phyloP scores from a whole-genome alignment of 2,113 vertebrate species.

The Cyanoderma ruficeps region DNA sequence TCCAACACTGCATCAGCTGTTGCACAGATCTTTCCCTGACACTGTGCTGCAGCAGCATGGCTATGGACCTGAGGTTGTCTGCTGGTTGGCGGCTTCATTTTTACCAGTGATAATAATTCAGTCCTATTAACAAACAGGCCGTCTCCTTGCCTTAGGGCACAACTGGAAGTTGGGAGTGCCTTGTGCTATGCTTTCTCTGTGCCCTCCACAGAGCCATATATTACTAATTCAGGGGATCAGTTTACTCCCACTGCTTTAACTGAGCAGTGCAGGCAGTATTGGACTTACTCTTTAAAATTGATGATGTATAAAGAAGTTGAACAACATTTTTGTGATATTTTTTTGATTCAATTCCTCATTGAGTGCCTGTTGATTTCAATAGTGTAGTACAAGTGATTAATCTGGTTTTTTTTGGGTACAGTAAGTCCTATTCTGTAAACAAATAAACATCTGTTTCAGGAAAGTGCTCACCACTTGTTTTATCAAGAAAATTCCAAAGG shows the following conservation, averaged over 20 bases:
- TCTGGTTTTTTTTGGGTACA: not conserved
- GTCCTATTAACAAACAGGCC: not conserved
- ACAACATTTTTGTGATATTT: not conserved
- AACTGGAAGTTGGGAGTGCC: not conserved
- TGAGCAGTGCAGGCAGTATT: not conserved
- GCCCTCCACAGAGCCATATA: not conserved
- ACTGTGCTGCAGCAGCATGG: not conserved
- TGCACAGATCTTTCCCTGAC: not conserved
- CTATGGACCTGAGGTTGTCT: not conserved
- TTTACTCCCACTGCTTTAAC: not conserved
- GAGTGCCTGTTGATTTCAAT: not conserved
- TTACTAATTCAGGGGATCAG: not conserved
- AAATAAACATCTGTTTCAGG: not conserved
- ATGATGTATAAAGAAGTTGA: not conserved
- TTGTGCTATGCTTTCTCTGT: not conserved
- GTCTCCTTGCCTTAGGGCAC: not conserved
- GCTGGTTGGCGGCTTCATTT: not conserved
- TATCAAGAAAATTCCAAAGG: not conserved
- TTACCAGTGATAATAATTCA: not conserved
- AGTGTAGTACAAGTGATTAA: not conserved
- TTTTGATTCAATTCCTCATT: not conserved
- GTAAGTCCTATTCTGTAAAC: not conserved
- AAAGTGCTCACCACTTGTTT: not conserved
- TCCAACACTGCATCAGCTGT: not conserved
- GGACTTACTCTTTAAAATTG: not conserved